A percentile compares a stretch with the other conserved stretches of the same genome.
Evolutionary conservation across 2,888 invertebrate genomes (phyloP).

Genomic region (Polyommatus iphigenia): DNA sequence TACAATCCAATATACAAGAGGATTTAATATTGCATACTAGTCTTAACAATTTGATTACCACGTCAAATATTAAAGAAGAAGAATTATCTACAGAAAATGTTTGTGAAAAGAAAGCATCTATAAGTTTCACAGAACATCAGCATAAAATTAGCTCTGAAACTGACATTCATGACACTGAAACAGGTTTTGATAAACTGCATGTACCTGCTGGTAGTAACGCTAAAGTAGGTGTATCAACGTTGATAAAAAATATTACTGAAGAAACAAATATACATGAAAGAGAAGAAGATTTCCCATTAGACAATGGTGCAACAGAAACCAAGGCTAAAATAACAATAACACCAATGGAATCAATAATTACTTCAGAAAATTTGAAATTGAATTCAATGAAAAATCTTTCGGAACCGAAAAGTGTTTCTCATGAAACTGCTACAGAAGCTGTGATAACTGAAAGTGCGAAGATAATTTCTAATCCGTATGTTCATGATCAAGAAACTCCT

Average conservation of each 20-base stretch:
- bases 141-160: conserved; percentile 81
- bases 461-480: conserved; percentile 79
- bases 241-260: conserved; percentile 81
- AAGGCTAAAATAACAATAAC: conserved; percentile 81
- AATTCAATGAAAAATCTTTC: conserved; percentile 74
- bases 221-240: conserved; percentile 69
- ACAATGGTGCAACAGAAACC: conserved; percentile 72
- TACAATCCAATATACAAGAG: conserved; percentile 55
- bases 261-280: conserved; percentile 84
- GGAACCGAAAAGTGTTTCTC: conserved; percentile 70
- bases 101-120: conserved; percentile 76
- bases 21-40: conserved; percentile 70
- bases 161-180: conserved; percentile 82
- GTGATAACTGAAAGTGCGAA: conserved; percentile 83
- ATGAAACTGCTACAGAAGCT: conserved; percentile 61
- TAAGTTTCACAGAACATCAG: conserved; percentile 82
- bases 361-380: conserved; percentile 76
- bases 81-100: conserved; percentile 73
- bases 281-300: conserved; percentile 78
- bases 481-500: conserved; percentile 84
- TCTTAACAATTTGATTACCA: conserved; percentile 81
- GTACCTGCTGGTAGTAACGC: conserved; percentile 67
- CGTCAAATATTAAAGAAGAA: conserved; percentile 83
- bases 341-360: conserved; percentile 80
- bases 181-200: conserved; percentile 65